Conservation (phyloP, 1,140 invertebrate genomes). For the Patella vulgata region DNA sequence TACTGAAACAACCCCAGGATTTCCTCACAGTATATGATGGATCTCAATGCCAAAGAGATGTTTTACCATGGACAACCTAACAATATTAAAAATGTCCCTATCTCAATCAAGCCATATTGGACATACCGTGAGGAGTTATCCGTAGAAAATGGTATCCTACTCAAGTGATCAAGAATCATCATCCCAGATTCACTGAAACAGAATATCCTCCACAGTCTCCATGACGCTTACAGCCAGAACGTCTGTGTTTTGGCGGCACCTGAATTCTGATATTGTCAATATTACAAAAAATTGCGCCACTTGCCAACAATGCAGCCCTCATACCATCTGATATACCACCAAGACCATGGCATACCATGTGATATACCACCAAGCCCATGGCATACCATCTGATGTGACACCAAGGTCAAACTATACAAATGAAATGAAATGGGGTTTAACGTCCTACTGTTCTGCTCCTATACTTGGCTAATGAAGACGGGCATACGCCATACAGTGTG, state of each 20-base stretch:
- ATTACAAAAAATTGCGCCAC: constrained; percentile 8
- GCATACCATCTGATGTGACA: constrained; percentile 6
- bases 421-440: no score
- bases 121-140: neutral
- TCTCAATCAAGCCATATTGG: neutral
- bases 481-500: no score
- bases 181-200: constrained; percentile 19
- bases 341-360: no score
- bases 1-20: no score
- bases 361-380: neutral
- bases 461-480: no score
- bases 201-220: constrained; percentile 35
- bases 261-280: constrained; percentile 13
- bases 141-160: neutral
- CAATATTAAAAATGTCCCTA: neutral
- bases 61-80: neutral
- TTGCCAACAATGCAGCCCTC: constrained; percentile 1
- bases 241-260: constrained; percentile 18
- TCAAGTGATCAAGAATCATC: constrained; percentile 32
- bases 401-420: constrained; percentile 1
- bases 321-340: neutral
- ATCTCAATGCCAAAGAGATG: neutral
- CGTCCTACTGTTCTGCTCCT: no score
- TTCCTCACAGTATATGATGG: neutral
- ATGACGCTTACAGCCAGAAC: constrained; percentile 13